Evolutionary conservation across 2,888 invertebrate genomes (phyloP).

Genomic region (Oithona nana): DNA sequence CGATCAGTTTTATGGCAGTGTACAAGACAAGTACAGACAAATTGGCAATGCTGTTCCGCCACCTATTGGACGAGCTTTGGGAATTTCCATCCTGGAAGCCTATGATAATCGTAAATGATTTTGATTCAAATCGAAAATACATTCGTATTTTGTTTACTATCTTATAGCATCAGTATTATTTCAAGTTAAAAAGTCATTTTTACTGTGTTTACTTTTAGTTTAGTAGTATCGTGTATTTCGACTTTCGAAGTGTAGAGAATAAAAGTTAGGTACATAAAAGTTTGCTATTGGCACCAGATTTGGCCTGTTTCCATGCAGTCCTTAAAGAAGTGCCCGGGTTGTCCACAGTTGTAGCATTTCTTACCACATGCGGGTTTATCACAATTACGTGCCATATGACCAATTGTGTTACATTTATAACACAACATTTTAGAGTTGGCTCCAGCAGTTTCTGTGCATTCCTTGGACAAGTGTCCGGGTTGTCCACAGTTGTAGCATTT

Average conservation of each 20-base stretch:
- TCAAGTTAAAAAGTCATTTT: too few species aligned
- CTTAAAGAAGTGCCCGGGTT: neutral
- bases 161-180: too few species aligned
- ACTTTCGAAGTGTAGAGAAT: too few species aligned
- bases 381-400: neutral
- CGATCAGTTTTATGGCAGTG: slow-evolving; percentile 44
- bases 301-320: neutral
- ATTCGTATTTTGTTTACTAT: too few species aligned
- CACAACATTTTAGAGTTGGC: neutral
- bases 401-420: neutral
- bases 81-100: slow-evolving; percentile 51
- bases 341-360: neutral
- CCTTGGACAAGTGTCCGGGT: neutral
- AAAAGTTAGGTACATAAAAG: too few species aligned
- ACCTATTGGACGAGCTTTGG: slow-evolving; percentile 53
- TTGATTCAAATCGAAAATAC: too few species aligned
- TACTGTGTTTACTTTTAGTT: too few species aligned
- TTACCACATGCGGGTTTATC: neutral
- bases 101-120: too few species aligned
- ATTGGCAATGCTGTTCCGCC: slow-evolving; percentile 74
- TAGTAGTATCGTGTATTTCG: too few species aligned
- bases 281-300: neutral
- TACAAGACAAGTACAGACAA: slow-evolving; percentile 23
- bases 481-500: neutral
- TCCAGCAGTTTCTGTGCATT: neutral